Evolutionary conservation across 2,888 invertebrate species (phyloP).

Genomic region (Drosophila hamatofila): DNA sequence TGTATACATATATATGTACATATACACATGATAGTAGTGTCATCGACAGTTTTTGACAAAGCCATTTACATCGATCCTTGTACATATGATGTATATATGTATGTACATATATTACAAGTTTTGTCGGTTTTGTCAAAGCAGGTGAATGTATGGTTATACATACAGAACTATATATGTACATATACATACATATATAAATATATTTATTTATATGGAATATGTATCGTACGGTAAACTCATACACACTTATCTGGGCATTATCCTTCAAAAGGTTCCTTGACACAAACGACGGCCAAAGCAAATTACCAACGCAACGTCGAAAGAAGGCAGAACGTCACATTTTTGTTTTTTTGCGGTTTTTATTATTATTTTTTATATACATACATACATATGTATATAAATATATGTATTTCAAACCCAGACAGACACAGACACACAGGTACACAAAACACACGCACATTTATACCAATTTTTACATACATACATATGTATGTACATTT

Average conservation of each 20-base stretch:
- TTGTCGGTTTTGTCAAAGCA: constrained; percentile 34
- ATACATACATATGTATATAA: too few species aligned
- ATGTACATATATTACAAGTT: constrained; percentile 34
- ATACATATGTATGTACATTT: too few species aligned
- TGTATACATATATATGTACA: neutral
- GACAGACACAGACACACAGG: constrained; percentile 22
- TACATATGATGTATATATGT: too few species aligned
- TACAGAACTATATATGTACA: neutral
- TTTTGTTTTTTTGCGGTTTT: constrained; percentile 21
- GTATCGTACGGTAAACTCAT: constrained; percentile 8
- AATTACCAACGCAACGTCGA: constrained; percentile 34
- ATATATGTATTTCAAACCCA: constrained; percentile 22
- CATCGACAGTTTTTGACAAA: constrained; percentile 21
- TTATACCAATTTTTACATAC: constrained; percentile 7
- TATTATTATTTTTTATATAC: constrained; percentile 20
- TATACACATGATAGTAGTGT: neutral
- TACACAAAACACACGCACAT: constrained; percentile 8
- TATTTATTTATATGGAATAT: neutral
- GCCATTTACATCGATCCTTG: constrained; percentile 19
- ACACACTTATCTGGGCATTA: constrained; percentile 38
- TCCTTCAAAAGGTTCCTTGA: constrained; percentile 84
- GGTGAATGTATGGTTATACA: constrained; percentile 20
- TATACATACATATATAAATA: neutral
- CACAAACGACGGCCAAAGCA: constrained; percentile 54
- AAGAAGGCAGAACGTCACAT: constrained; percentile 29